These are phyloP conservation scores for Natrix natrix DNA, from an alignment of 2,797 vertebrate genomes.

Conservation along the genomic window DNA sequence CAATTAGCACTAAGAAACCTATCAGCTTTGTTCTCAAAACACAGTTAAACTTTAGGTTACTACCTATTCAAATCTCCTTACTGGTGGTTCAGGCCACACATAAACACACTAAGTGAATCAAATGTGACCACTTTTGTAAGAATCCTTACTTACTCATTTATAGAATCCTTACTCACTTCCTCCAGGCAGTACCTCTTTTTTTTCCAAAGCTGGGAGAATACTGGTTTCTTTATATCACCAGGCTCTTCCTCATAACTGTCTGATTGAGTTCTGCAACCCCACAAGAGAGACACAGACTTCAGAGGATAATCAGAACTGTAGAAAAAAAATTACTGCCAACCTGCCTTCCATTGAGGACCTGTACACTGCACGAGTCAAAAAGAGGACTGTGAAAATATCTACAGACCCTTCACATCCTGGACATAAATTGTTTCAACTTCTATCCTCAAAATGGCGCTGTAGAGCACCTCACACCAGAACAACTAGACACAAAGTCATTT, in stretches of 20 bases:
- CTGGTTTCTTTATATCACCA: not conserved
- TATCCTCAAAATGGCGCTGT: too few species aligned
- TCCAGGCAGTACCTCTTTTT: not conserved
- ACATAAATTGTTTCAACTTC: too few species aligned
- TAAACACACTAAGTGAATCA: not conserved
- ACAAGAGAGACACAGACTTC: too few species aligned
- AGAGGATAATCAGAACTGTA: too few species aligned
- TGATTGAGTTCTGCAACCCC: too few species aligned
- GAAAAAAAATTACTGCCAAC: too few species aligned
- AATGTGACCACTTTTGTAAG: not conserved
- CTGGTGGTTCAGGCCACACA: not conserved
- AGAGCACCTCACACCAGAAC: too few species aligned
- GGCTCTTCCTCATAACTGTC: not conserved
- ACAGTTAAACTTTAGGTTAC: not conserved
- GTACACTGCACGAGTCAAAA: too few species aligned
- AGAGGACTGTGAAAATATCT: too few species aligned
- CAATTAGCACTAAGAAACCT: not conserved
- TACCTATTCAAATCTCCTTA: not conserved
- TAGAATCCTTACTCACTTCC: not conserved
- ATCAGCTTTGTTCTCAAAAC: not conserved
- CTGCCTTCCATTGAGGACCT: too few species aligned
- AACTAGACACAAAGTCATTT: too few species aligned
- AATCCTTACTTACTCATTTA: not conserved
- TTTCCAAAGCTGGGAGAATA: not conserved
- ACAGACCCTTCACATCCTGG: too few species aligned